Conservation (phyloP, 2,888 invertebrate genomes). For the Allolobophora icterica region DNA sequence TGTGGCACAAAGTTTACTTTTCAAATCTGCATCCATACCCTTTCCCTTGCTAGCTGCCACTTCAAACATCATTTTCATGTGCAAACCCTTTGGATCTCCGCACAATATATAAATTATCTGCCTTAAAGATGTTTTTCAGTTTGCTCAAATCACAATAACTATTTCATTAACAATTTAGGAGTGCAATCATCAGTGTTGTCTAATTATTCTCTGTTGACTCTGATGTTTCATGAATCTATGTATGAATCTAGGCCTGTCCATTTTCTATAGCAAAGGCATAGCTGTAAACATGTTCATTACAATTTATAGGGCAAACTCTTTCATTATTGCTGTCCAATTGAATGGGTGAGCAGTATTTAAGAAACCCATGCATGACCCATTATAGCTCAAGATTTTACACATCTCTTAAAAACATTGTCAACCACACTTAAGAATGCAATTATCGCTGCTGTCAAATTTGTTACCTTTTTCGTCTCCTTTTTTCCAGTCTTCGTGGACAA, state of each 20-base stretch:
- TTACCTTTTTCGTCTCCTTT: constrained; percentile 22
- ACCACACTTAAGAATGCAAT: not conserved
- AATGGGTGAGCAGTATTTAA: no score
- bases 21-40: not conserved
- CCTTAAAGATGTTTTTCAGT: no score
- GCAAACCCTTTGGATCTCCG: not conserved
- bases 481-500: constrained; percentile 17
- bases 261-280: not conserved
- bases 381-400: not conserved
- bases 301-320: not conserved
- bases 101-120: not conserved
- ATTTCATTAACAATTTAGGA: not conserved
- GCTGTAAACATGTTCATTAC: not conserved
- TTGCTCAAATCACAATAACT: not conserved
- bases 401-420: not conserved
- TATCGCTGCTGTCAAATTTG: not conserved
- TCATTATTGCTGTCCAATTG: not conserved
- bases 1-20: not conserved
- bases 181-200: not conserved
- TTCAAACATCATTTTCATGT: no score
- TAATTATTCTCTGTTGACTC: not conserved
- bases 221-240: no score
- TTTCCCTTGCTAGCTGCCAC: not conserved
- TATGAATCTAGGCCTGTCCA: no score
- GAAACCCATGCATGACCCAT: no score